These are phyloP conservation scores for Echinarachnius parma DNA, from an alignment of 53 echinoderm and acorn worm genomes.

Conservation along the genomic window DNA sequence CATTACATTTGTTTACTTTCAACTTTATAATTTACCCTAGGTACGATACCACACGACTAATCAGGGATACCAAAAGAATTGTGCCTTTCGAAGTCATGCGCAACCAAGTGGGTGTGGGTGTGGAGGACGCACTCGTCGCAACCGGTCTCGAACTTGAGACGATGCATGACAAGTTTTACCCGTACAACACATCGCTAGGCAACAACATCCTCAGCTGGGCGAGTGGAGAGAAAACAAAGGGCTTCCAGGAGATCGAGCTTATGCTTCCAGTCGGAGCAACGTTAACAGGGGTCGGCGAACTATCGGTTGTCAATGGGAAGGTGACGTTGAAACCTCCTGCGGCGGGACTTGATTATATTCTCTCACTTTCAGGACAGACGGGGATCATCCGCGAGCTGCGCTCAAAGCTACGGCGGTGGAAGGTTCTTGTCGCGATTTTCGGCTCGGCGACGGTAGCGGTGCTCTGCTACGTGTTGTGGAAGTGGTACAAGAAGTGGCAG, in stretches of 20 bases:
- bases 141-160: conserved; percentile 67
- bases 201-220: conserved; percentile 96
- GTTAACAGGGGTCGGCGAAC: conserved; percentile 81
- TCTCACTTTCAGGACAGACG: conserved; percentile 54
- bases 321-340: conserved; percentile 74
- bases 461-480: conserved; percentile 44
- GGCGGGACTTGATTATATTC: conserved; percentile 59
- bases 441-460: conserved; percentile 71
- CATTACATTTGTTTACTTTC: too few species aligned
- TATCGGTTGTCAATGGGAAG: conserved; percentile 59
- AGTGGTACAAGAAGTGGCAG: conserved; percentile 61
- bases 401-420: conserved; percentile 66
- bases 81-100: conserved; percentile 77
- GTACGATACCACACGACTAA: conserved; percentile 84
- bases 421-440: conserved; percentile 55
- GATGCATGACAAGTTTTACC: conserved; percentile 87
- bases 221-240: conserved; percentile 97
- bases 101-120: conserved; percentile 48
- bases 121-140: conserved; percentile 79
- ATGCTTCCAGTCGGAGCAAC: conserved; percentile 85
- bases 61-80: conserved; percentile 66
- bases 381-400: conserved; percentile 65
- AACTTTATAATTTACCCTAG: conserved; percentile 42
- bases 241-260: conserved; percentile 87
- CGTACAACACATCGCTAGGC: conserved; percentile 67